Conservation (phyloP, 2,888 invertebrate species). For the Cataglyphis altisquamis region DNA sequence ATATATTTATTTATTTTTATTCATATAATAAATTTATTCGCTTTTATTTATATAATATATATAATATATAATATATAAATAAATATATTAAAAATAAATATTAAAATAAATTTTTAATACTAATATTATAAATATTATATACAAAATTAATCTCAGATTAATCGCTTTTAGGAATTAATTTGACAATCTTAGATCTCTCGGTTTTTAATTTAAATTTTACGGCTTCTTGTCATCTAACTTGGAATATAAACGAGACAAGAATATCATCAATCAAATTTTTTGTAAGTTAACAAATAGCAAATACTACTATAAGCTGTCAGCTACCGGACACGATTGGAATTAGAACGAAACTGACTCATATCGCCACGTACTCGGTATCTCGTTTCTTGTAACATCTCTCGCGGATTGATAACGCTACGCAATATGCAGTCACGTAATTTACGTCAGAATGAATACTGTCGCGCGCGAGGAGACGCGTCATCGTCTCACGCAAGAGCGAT, state of each 20-base stretch:
- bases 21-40: no score
- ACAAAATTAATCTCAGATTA: neutral
- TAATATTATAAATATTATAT: no score
- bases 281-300: conserved; percentile 5
- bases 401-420: conserved; percentile 37
- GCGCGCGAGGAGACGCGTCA: conserved; percentile 27
- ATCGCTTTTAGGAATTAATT: neutral
- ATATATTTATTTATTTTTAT: no score
- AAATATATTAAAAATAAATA: no score
- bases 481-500: conserved; percentile 19
- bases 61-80: no score
- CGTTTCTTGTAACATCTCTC: conserved; percentile 45
- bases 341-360: conserved; percentile 40
- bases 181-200: neutral
- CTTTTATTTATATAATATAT: no score
- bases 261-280: neutral
- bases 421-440: conserved; percentile 20
- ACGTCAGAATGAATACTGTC: conserved; percentile 42
- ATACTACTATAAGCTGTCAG: neutral
- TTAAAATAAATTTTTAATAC: no score
- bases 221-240: neutral
- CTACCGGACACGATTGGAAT: neutral
- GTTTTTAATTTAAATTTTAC: neutral
- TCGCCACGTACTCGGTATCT: conserved; percentile 36
- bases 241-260: neutral